Percentiles rank a stretch among this genome's conserved stretches.
Evolutionary conservation across 2,888 invertebrate species (phyloP).

Genomic region (Cerastis rubricosa): DNA sequence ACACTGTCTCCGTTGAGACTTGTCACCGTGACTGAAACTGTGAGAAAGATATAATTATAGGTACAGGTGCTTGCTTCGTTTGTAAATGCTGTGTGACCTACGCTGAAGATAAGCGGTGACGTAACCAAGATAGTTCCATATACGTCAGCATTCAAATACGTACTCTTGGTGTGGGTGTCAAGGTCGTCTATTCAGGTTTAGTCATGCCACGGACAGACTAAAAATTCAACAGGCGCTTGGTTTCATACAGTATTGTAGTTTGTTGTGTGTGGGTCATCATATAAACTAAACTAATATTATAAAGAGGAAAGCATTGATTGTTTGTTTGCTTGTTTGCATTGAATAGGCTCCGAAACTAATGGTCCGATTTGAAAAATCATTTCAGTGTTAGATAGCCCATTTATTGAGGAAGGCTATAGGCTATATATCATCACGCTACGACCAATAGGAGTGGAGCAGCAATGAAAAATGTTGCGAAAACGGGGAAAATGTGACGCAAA

Average conservation of each 20-base stretch:
- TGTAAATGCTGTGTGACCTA: neutral
- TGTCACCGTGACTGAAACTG: neutral
- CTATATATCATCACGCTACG: too few relatives aligned
- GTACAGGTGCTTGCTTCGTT: slow-evolving; percentile 5
- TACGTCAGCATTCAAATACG: neutral
- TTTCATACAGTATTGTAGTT: neutral
- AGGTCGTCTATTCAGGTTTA: neutral
- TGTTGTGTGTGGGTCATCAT: too few relatives aligned
- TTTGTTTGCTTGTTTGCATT: too few relatives aligned
- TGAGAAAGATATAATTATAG: neutral
- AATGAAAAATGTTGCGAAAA: too few relatives aligned
- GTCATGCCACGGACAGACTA: neutral
- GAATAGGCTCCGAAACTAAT: too few relatives aligned
- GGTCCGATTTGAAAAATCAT: too few relatives aligned
- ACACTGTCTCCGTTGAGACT: neutral
- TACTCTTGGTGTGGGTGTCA: slow-evolving; percentile 5
- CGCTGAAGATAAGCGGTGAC: slow-evolving; percentile 14
- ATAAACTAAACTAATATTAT: too few relatives aligned
- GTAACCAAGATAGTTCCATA: neutral
- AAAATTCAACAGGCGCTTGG: neutral
- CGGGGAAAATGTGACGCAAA: too few relatives aligned
- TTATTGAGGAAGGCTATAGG: too few relatives aligned
- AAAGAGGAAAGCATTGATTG: too few relatives aligned
- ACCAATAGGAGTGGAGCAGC: too few relatives aligned
- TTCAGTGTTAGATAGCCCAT: too few relatives aligned